These are phyloP conservation scores for Radopholus similis DNA, from an alignment of 1,140 invertebrate species.

Conservation along the genomic window DNA sequence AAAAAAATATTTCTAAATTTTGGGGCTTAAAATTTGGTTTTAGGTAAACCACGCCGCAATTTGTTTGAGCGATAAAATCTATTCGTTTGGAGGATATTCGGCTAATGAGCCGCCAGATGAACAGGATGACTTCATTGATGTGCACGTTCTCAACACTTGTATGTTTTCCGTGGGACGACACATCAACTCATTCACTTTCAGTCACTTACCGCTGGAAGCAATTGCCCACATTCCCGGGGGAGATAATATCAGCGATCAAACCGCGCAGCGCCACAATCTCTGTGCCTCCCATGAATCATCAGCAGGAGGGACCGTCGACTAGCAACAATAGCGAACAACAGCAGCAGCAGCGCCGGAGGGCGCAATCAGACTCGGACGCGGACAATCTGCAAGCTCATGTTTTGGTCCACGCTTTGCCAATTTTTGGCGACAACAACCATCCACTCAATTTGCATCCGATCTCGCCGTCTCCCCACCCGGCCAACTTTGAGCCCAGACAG, in stretches of 20 bases:
- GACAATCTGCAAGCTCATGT: too few species aligned
- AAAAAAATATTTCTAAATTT: slow-evolving; percentile 8
- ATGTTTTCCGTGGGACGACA: slow-evolving; percentile 7
- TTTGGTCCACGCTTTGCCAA: slow-evolving; percentile 10
- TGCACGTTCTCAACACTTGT: slow-evolving; percentile 78
- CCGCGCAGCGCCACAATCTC: slow-evolving; percentile 11
- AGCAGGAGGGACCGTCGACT: background rate
- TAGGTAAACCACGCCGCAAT: slow-evolving; percentile 82
- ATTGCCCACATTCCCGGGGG: background rate
- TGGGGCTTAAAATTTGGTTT: slow-evolving; percentile 32
- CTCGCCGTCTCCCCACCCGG: background rate
- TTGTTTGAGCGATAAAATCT: slow-evolving; percentile 74
- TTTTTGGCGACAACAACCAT: slow-evolving; percentile 2
- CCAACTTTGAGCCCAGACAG: background rate
- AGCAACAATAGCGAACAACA: background rate
- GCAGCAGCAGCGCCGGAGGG: background rate
- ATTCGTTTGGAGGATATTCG: slow-evolving; percentile 84
- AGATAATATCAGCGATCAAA: background rate
- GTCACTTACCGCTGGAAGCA: slow-evolving; percentile 12
- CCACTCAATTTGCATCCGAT: background rate
- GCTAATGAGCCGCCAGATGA: slow-evolving; percentile 72
- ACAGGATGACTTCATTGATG: slow-evolving; percentile 73
- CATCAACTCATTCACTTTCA: background rate
- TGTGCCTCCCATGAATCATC: background rate
- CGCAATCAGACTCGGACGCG: background rate